Evolutionary conservation across 2,888 invertebrate species (phyloP).

Genomic region (Cremastinae sp.): DNA sequence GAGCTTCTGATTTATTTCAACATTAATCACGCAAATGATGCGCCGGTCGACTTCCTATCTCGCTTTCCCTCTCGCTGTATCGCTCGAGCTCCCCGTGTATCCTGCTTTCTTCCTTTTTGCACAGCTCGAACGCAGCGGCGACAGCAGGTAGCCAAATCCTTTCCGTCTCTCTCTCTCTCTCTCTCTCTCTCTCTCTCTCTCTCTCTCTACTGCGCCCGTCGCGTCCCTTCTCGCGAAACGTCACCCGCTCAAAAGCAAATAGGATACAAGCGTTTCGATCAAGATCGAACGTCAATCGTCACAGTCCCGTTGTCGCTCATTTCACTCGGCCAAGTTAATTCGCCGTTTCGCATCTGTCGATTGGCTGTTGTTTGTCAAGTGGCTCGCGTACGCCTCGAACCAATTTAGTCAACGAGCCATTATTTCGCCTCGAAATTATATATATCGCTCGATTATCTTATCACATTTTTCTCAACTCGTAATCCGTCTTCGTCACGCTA

Average conservation of each 20-base stretch:
- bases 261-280: constrained; percentile 80
- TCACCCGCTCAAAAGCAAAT: constrained; percentile 65
- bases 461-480: not conserved
- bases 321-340: constrained; percentile 66
- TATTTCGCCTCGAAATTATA: not conserved
- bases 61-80: constrained; percentile 71
- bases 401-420: constrained; percentile 43
- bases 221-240: constrained; percentile 24
- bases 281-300: constrained; percentile 76
- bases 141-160: constrained; percentile 33
- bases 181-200: constrained; percentile 65
- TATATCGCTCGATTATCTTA: not conserved
- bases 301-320: constrained; percentile 36
- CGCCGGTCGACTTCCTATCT: constrained; percentile 66
- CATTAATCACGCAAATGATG: constrained; percentile 81
- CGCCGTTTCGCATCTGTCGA: constrained; percentile 65
- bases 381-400: not conserved
- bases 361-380: constrained; percentile 2
- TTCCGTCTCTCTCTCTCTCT: constrained; percentile 22
- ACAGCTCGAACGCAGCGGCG: constrained; percentile 58
- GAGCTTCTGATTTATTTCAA: constrained; percentile 79
- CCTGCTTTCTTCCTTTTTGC: constrained; percentile 69
- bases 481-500: not conserved
- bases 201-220: constrained; percentile 54
- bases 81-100: constrained; percentile 66